phyloP scores from a whole-genome alignment of 2,888 invertebrate species.

The Ichneumoninae sp. region DNA sequence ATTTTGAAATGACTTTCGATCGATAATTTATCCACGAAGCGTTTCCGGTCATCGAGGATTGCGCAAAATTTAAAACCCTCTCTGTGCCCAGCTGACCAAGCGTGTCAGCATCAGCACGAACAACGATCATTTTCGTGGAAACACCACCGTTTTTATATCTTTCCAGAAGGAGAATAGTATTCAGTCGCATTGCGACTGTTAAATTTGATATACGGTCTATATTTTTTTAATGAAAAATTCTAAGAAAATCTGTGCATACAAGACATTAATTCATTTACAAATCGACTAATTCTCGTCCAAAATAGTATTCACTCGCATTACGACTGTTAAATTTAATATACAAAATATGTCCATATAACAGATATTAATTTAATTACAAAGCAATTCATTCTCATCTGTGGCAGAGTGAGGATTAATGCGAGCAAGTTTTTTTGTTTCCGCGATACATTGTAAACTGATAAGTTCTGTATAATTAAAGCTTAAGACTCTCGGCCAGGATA shows the following conservation, averaged over 20 bases:
- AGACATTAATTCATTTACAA: background rate
- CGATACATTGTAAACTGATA: background rate
- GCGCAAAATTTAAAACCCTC: slow-evolving; percentile 39
- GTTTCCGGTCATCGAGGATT: slow-evolving; percentile 53
- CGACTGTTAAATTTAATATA: too few species aligned
- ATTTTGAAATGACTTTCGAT: slow-evolving; percentile 12
- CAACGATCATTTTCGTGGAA: slow-evolving; percentile 40
- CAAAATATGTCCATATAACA: background rate
- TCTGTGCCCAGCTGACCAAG: slow-evolving; percentile 20
- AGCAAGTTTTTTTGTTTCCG: background rate
- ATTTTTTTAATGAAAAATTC: background rate
- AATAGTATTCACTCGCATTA: too few species aligned
- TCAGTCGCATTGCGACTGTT: background rate
- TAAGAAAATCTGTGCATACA: background rate
- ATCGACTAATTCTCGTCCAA: background rate
- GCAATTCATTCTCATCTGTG: background rate
- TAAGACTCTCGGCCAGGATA: slow-evolving; percentile 10
- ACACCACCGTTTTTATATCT: slow-evolving; percentile 4
- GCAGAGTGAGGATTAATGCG: background rate
- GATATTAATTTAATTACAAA: background rate
- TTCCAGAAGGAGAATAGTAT: background rate
- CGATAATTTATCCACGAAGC: slow-evolving; percentile 10
- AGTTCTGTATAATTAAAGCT: background rate
- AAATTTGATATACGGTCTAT: background rate
- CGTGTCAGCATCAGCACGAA: slow-evolving; percentile 30